Percentiles rank a stretch among this genome's conserved stretches.
Conservation (phyloP, 2,797 vertebrate species). For the Epinephelus malabaricus region DNA sequence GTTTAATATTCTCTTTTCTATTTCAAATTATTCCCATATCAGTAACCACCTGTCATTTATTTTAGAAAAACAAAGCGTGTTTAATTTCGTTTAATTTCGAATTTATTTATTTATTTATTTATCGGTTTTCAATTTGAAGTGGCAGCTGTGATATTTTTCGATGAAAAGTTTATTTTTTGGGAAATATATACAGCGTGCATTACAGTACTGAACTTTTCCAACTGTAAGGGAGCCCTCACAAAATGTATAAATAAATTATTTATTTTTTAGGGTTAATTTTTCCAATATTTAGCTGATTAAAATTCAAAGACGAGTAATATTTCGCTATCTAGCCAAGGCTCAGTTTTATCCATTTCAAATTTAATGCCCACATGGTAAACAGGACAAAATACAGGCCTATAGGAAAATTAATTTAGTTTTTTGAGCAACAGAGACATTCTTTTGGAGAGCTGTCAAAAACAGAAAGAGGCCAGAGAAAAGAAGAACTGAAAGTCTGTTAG, state of each 20-base stretch:
- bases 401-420: slow-evolving; percentile 91
- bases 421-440: slow-evolving; percentile 79
- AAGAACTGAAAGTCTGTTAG: slow-evolving; percentile 96
- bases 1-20: slow-evolving; percentile 63
- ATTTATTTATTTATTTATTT: background rate
- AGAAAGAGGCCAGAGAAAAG: slow-evolving; percentile 92
- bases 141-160: background rate
- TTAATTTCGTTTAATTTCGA: background rate
- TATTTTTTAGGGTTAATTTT: background rate
- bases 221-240: background rate
- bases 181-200: background rate
- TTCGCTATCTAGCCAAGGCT: background rate
- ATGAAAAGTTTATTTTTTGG: background rate
- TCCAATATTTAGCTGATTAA: background rate
- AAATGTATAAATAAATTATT: background rate
- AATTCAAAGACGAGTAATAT: background rate
- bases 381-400: slow-evolving; percentile 79
- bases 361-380: slow-evolving; percentile 72
- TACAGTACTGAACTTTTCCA: background rate
- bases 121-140: slow-evolving; percentile 14
- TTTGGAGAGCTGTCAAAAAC: slow-evolving; percentile 93
- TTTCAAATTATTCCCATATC: slow-evolving; percentile 69
- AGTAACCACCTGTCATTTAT: slow-evolving; percentile 62
- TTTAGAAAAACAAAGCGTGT: slow-evolving; percentile 18
- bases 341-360: background rate